Base-by-base conservation (phyloP, 2,888 invertebrate species). In the Brenthis hecate region DNA sequence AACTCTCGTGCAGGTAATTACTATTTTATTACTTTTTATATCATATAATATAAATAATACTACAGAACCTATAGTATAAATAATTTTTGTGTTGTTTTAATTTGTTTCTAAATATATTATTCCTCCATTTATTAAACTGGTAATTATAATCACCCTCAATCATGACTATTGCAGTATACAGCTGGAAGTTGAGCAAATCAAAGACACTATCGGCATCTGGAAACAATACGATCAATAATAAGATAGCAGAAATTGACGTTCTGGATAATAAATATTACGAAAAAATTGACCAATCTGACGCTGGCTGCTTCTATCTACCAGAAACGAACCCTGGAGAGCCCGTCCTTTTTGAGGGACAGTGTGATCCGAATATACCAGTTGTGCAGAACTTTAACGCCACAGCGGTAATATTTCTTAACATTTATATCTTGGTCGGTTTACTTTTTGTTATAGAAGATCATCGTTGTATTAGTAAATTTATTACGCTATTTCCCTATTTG, bases 161-260 rank as follows among this genome's bases (percentile, higher is more conserved):
- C 36, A 43, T 43, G 1, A 64, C 32, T 60, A n/a, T 80, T 77
- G 23, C 73, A 88, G 89, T 89, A 0, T 87, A 76, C 74, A 88
- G 88, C 68, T 91, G 89, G 91, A 89, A 89, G 57, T 77, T 91
- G 0, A 89, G 88, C 67, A 82, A 85, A 74, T 76, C 78, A 0
- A 78, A 76, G 51, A 71, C 77, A 8, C 72, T 88, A 3, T 74
- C 85, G 0, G 2, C 72, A 1, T 68, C 67, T 0, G 80, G 81
- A 0, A 74, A 57, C 3, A 65, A 56, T 0, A 77, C 78, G 2
- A 88, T 91, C 43, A 73, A 77, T 19, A 70, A 66, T 23, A 78
- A 78, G 3, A 82, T 85, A 1, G 63, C 76, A 0, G 71, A 76
- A 55, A 73, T 86, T 3, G 69, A 76, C 13, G 85, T 87, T 0